Evolutionary conservation across 1,140 invertebrate genomes (phyloP), one percentile per base, ranked within the genome.

Genomic region (Gonatopus flavifemur): DNA sequence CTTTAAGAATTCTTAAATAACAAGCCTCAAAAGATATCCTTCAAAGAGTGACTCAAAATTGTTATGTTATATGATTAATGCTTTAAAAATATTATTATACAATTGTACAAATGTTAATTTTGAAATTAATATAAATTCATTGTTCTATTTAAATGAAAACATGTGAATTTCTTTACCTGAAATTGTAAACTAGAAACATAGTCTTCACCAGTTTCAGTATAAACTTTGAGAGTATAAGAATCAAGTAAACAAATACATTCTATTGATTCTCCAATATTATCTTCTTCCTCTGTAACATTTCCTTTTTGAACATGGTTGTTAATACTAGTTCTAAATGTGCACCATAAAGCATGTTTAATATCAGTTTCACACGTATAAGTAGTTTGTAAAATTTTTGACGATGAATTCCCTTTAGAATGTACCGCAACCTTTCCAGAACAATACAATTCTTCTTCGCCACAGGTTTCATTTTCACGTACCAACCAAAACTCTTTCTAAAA

Each of bases 381-480:
- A 24, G 86, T 84, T 49, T 84, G 66, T 3, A 80, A 59, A 2
- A 81, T 57, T 19, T 76, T 54, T 21, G 69, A 69, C 18, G 53
- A 56, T 33, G 68, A 66, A 41, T 53, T 64, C n/a, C 86, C 86
- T 79, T 82, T 83, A 3, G 84, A 85, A 85, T 91, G 93, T 18
- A 96, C 83, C 15, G 90, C 91, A 16, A 90, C 89, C 66, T 88
- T 85, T 5, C 88, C 91, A 56, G 85, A 88, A 9, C 93, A 85
- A 80, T 94, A 97, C 12, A 97, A 76, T 74, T 97, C 94, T 77
- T 96, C 92, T 78, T 95, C 93, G 60, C 67, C 69, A 28, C 57
- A 63, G 20, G 15, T 41, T 15, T 58, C 55, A 55, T 66, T 70
- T 59, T 87, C 83, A 33, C 87, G 76, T 25, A 90, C 79, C 32